These are phyloP conservation scores for Aphelenchoides besseyi DNA, from an alignment of 1,140 invertebrate genomes.

Conservation along the genomic window DNA sequence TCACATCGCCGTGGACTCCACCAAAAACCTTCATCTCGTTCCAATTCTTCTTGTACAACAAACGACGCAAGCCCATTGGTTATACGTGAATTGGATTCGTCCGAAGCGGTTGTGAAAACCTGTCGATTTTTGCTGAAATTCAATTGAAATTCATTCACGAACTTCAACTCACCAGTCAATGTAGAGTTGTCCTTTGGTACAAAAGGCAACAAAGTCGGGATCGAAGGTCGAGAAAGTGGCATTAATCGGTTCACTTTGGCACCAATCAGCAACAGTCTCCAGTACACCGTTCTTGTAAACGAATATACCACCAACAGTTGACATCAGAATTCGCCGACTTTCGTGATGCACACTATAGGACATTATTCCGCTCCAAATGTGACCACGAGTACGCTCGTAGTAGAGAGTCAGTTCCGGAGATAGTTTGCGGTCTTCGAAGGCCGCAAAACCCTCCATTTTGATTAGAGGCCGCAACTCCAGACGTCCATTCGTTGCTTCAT, in stretches of 20 bases:
- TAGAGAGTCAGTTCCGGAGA: constrained; percentile 37
- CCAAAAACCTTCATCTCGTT: constrained; percentile 49
- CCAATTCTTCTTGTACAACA: constrained; percentile 49
- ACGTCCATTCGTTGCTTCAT: not conserved
- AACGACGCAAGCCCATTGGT: constrained; percentile 47
- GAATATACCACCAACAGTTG: constrained; percentile 10
- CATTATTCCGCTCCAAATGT: constrained; percentile 22
- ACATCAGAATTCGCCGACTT: constrained; percentile 13
- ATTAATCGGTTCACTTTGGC: constrained; percentile 25
- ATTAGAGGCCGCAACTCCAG: constrained; percentile 43
- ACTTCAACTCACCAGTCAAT: constrained; percentile 35
- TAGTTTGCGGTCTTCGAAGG: constrained; percentile 10
- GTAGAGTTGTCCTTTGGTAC: constrained; percentile 36
- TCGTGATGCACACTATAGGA: not conserved
- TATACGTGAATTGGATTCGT: constrained; percentile 14
- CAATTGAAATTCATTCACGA: constrained; percentile 7
- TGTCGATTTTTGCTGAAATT: constrained; percentile 24
- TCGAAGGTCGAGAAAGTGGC: constrained; percentile 37
- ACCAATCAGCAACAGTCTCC: constrained; percentile 34
- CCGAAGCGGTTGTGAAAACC: constrained; percentile 34
- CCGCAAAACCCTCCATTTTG: not conserved
- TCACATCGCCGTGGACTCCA: constrained; percentile 41
- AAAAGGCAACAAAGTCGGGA: constrained; percentile 45
- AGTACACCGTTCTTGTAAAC: constrained; percentile 32
- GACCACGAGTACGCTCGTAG: constrained; percentile 44